phyloP scores from a whole-genome alignment of 2,797 vertebrate genomes.

The Danio jaintianensis region DNA sequence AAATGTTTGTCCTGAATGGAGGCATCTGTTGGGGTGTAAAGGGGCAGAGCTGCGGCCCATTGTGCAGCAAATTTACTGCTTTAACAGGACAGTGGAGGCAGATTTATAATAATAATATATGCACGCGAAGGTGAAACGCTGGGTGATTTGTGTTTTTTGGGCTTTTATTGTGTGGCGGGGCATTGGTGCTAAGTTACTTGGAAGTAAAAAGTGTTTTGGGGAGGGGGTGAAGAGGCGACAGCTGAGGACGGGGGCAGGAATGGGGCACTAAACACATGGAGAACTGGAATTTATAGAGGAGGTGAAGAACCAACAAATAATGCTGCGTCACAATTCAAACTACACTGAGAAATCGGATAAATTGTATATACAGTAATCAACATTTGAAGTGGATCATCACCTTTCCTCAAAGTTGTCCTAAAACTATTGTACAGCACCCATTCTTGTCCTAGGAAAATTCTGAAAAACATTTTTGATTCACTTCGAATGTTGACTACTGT shows the following conservation, averaged over 20 bases:
- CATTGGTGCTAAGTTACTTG: conserved; percentile 70
- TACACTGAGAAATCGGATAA: too few relatives aligned
- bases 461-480: too few relatives aligned
- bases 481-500: too few relatives aligned
- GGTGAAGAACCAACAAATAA: too few relatives aligned
- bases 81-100: conserved; percentile 47
- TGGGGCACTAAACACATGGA: conserved; percentile 60
- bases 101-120: conserved; percentile 44
- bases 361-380: too few relatives aligned
- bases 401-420: too few relatives aligned
- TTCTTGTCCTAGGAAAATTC: too few relatives aligned
- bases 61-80: conserved; percentile 59
- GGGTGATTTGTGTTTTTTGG: conserved; percentile 67
- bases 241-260: conserved; percentile 59
- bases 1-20: conserved; percentile 59
- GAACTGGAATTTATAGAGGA: conserved; percentile 60
- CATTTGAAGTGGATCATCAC: too few relatives aligned
- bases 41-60: conserved; percentile 48
- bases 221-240: conserved; percentile 64
- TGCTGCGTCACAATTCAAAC: too few relatives aligned
- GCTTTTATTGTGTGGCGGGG: conserved; percentile 59
- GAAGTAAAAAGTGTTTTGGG: conserved; percentile 63
- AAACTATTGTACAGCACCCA: too few relatives aligned
- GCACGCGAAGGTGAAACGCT: conserved; percentile 52
- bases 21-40: conserved; percentile 71